Conservation (phyloP, 2,113 vertebrate species). For the Ursus arctos region DNA sequence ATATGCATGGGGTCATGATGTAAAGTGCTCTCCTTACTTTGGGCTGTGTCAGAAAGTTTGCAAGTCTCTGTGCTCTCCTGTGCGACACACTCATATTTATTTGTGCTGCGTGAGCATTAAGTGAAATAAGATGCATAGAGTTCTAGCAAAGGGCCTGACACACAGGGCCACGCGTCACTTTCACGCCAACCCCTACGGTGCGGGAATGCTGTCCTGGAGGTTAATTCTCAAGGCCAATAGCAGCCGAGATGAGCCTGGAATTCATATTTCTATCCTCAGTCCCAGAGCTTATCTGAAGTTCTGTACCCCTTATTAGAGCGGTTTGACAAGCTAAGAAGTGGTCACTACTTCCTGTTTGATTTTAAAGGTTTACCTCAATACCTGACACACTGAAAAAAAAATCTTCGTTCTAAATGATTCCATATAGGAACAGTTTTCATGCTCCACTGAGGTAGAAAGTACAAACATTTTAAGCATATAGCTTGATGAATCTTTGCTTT, state of each 20-base stretch:
- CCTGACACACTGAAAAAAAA: not conserved
- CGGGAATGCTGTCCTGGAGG: too few relatives aligned
- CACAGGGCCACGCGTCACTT: too few relatives aligned
- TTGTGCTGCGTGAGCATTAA: not conserved
- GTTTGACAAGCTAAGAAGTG: not conserved
- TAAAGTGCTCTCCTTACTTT: not conserved
- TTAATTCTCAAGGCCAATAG: not conserved
- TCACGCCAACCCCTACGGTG: rapidly evolving
- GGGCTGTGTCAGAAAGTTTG: not conserved
- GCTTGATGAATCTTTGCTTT: not conserved
- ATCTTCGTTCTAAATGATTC: not conserved
- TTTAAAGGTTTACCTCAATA: not conserved
- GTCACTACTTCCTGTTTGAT: not conserved
- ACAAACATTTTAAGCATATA: not conserved
- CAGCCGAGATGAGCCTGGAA: not conserved
- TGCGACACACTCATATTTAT: not conserved
- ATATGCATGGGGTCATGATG: rapidly evolving
- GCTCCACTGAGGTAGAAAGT: not conserved
- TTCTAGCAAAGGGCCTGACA: not conserved
- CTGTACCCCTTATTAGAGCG: not conserved
- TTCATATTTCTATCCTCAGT: too few relatives aligned
- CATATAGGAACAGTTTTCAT: too few relatives aligned
- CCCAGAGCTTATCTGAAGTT: not conserved
- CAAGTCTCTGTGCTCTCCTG: too few relatives aligned
- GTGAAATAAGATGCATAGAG: too few relatives aligned